phyloP scores from a whole-genome alignment of 2,797 vertebrate species.

The Amazona finschi region DNA sequence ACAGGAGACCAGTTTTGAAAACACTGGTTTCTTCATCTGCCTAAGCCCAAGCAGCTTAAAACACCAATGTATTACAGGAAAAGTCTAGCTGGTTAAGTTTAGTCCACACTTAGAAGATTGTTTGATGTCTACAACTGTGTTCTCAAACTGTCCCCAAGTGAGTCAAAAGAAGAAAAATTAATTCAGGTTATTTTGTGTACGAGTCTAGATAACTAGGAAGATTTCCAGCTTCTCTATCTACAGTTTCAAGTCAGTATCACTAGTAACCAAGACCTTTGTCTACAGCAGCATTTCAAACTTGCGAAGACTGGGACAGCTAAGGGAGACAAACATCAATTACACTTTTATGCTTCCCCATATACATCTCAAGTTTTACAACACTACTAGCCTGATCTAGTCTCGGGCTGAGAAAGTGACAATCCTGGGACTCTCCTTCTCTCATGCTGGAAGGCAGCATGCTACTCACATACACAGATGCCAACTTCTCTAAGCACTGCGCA shows the following conservation, averaged over 20 bases:
- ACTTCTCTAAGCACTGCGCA: background rate
- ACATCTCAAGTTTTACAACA: background rate
- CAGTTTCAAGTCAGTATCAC: background rate
- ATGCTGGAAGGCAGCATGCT: rapidly evolving
- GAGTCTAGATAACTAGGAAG: background rate
- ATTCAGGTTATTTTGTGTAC: background rate
- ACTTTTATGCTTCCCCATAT: background rate
- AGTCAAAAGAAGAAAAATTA: background rate
- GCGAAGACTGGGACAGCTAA: rapidly evolving
- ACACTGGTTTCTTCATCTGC: background rate
- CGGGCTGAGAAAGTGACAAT: background rate
- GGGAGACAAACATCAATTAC: background rate
- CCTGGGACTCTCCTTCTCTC: background rate
- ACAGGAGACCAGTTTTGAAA: background rate
- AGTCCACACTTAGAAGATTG: background rate
- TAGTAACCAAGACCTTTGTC: background rate
- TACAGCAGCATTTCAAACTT: background rate
- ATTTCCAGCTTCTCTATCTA: background rate
- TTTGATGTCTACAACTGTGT: background rate
- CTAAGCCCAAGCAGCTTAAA: background rate
- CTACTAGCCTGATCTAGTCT: background rate
- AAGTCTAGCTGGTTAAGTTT: background rate
- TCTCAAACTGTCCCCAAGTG: background rate
- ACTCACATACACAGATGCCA: background rate
- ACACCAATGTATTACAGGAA: background rate